Evolutionary conservation across 2,113 vertebrate genomes (phyloP).

Genomic region (Hystrix cristata): DNA sequence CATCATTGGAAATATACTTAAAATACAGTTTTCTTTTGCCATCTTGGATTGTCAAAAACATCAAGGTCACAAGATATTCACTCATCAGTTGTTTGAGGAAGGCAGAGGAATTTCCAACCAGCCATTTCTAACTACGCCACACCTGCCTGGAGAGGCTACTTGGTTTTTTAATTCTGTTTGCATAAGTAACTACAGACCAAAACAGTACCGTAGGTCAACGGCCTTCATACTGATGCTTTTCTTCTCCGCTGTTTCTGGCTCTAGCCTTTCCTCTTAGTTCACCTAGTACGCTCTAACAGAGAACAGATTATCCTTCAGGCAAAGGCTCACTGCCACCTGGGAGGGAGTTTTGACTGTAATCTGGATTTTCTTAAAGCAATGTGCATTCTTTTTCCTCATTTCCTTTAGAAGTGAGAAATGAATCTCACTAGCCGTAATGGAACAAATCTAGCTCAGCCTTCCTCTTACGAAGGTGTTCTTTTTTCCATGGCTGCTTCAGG

Average conservation of each 20-base stretch:
- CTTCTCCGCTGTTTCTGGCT: background rate
- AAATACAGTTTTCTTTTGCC: background rate
- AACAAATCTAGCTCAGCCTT: slow-evolving; percentile 29
- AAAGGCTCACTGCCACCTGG: slow-evolving; percentile 58
- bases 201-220: no score
- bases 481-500: background rate
- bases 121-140: background rate
- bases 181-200: background rate
- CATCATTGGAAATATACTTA: slow-evolving; percentile 29
- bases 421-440: slow-evolving; percentile 16
- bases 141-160: background rate
- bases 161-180: slow-evolving; percentile 26
- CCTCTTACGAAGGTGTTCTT: background rate
- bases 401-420: slow-evolving; percentile 34
- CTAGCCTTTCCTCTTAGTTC: background rate
- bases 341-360: slow-evolving; percentile 55
- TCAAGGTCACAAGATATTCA: background rate
- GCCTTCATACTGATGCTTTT: background rate
- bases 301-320: slow-evolving; percentile 62
- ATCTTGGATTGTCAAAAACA: slow-evolving; percentile 27
- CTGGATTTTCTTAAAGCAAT: slow-evolving; percentile 67
- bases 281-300: slow-evolving; percentile 20
- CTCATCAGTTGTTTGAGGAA: background rate
- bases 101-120: background rate
- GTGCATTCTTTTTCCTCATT: slow-evolving; percentile 47